Base-by-base conservation (phyloP, 1,140 invertebrate species). In the Samia ricini region DNA sequence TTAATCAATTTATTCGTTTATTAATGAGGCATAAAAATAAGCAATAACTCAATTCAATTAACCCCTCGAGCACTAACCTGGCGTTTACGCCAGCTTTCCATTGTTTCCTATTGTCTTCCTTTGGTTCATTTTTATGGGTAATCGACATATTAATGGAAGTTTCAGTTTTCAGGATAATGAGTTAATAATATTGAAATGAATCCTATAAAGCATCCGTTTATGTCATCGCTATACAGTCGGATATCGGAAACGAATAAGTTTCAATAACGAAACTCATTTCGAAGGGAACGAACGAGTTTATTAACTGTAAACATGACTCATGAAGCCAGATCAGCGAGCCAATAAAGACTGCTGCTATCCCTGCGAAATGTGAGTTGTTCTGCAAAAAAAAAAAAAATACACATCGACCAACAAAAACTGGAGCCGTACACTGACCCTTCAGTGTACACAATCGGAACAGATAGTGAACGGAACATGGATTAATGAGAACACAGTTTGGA, bases 271-370 rank as follows among this genome's bases (percentile, higher is more conserved):
- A 66, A 51, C 63, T 68, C 63, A 71, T 75, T 75, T 66, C 33
- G 26, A 66, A 68, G 69, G 52, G 29, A 70, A 71, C 51, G 50
- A 71, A 70, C 66, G 64, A 70, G 60, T 74, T 75, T 76, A 77
- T 72, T 70, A n/a, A 66, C 66, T 66, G 65, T 59, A 70, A 66
- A 72, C 71, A 72, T 67, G 68, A 68, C 61, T 81, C 79, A 77
- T 82, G 79, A 82, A 81, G 70, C 62, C 68, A 81, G 78, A 79
- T 81, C 72, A 74, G 66, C 64, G 60, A 56, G 69, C 72, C 72
- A 76, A 81, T 83, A 80, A 81, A 82, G n/a, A n/a, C n/a, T n/a
- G 78, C 58, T 61, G 64, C 66, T 69, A 66, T 68, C 71, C 71
- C 61, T 66, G 36, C 66, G 26, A 29, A 29, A 29, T 29, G 26